phyloP scores from a whole-genome alignment of 2,888 invertebrate genomes.

The Phaedon cochleariae region DNA sequence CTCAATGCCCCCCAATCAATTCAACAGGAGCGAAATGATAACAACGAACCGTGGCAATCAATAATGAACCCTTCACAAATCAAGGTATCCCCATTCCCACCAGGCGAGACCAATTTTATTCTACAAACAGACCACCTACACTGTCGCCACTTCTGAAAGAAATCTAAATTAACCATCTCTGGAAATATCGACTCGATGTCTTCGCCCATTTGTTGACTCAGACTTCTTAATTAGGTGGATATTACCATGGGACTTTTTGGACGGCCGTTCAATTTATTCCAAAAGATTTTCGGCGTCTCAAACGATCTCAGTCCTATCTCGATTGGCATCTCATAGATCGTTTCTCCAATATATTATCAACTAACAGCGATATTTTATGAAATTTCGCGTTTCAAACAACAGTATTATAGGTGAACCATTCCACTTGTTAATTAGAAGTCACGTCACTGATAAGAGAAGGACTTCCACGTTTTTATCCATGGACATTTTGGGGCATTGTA shows the following conservation, averaged over 20 bases:
- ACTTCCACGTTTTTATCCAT: no score
- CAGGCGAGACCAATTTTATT: conserved; percentile 52
- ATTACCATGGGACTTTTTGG: neutral
- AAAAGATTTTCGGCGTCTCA: neutral
- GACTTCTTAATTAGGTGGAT: neutral
- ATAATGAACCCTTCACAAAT: conserved; percentile 46
- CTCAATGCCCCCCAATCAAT: neutral
- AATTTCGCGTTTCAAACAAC: no score
- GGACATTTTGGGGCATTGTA: no score
- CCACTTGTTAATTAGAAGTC: no score
- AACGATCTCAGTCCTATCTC: neutral
- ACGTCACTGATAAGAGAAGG: no score
- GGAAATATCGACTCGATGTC: conserved; percentile 51
- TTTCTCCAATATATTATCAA: no score
- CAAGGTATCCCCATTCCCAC: conserved; percentile 50
- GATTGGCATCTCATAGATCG: conserved; percentile 3
- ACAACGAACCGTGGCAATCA: neutral
- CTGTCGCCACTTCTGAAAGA: conserved; percentile 48
- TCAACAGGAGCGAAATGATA: neutral
- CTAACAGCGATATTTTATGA: no score
- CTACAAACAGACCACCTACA: conserved; percentile 56
- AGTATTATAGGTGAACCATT: no score
- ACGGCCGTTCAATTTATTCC: conserved; percentile 10
- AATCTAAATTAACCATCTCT: conserved; percentile 50
- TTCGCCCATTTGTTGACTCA: conserved; percentile 45